These are phyloP conservation scores for Dryobates pubescens DNA, from an alignment of 2,797 vertebrate genomes.

Conservation along the genomic window DNA sequence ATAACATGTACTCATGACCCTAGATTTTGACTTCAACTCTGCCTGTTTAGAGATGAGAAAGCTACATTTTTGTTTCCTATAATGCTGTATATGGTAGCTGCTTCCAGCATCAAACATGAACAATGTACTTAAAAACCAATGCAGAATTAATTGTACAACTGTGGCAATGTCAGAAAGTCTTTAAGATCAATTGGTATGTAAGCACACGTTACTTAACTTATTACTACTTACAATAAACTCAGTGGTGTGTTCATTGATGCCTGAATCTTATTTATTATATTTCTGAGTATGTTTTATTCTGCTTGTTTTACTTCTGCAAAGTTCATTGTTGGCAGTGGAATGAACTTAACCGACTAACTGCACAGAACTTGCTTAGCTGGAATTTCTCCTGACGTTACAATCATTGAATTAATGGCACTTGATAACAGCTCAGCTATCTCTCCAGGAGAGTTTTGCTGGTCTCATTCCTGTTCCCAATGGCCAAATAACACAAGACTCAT, in stretches of 20 bases:
- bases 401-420: background rate
- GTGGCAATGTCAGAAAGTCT: slow-evolving; percentile 50
- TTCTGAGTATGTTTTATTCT: background rate
- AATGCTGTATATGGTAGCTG: slow-evolving; percentile 49
- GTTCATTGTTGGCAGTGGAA: background rate
- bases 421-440: background rate
- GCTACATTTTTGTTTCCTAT: slow-evolving; percentile 51
- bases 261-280: slow-evolving; percentile 68
- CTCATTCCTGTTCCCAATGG: background rate
- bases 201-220: slow-evolving; percentile 38
- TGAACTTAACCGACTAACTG: background rate
- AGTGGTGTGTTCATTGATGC: slow-evolving; percentile 62
- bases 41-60: slow-evolving; percentile 50
- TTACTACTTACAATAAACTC: slow-evolving; percentile 67
- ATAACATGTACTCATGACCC: slow-evolving; percentile 31
- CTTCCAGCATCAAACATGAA: slow-evolving; percentile 44
- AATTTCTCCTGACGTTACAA: background rate
- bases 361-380: background rate
- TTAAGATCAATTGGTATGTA: slow-evolving; percentile 53
- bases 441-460: background rate
- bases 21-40: slow-evolving; percentile 47
- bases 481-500: background rate
- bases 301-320: slow-evolving; percentile 47
- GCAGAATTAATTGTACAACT: slow-evolving; percentile 50
- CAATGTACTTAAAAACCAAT: slow-evolving; percentile 44